Percentiles rank a stretch among this genome's conserved stretches.
phyloP scores from a whole-genome alignment of 2,888 invertebrate genomes.

The Pristionchus mayeri region DNA sequence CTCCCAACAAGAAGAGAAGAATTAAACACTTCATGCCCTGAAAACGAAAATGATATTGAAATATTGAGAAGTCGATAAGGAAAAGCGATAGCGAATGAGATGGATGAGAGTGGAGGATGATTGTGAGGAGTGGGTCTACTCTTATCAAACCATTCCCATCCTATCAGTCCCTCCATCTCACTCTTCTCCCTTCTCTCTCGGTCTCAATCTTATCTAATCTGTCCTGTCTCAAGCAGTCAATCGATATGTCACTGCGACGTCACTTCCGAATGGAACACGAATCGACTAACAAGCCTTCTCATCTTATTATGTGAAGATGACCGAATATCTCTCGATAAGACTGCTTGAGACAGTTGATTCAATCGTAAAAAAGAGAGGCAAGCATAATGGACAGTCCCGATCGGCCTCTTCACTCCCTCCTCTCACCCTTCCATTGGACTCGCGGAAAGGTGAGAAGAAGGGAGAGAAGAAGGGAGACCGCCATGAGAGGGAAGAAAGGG shows the following conservation, averaged over 20 bases:
- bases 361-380: no score
- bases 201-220: neutral
- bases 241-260: neutral
- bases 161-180: slow-evolving; percentile 12
- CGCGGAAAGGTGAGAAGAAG: slow-evolving; percentile 36
- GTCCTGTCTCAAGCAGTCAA: neutral
- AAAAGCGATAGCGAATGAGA: neutral
- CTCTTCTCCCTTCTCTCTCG: slow-evolving; percentile 3
- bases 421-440: neutral
- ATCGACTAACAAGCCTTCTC: no score
- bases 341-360: no score
- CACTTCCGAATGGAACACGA: no score
- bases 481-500: slow-evolving; percentile 6
- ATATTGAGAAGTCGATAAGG: neutral
- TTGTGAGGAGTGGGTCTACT: neutral
- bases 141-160: slow-evolving; percentile 15
- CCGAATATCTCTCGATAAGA: no score
- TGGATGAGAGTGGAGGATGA: neutral
- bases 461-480: slow-evolving; percentile 36
- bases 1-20: neutral
- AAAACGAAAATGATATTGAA: neutral
- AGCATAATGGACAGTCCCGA: neutral
- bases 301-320: no score
- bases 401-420: slow-evolving; percentile 8
- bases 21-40: neutral